phyloP scores from a whole-genome alignment of 2,113 vertebrate genomes.

The Oryzias celebensis region DNA sequence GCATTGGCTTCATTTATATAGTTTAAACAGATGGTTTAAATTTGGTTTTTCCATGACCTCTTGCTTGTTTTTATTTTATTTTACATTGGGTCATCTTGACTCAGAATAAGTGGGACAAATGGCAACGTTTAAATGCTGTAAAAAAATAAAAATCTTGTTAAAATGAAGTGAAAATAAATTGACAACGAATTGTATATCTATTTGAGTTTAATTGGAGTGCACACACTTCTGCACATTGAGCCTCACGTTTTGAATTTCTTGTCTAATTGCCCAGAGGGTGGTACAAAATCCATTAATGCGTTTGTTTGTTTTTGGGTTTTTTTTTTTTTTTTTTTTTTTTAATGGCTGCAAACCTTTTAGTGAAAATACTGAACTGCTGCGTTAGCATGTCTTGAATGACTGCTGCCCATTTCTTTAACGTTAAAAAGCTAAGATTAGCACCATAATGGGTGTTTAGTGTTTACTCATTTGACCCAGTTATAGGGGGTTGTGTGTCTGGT shows the following conservation, averaged over 20 bases:
- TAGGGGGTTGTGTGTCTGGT: not conserved
- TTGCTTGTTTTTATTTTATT: constrained; percentile 6
- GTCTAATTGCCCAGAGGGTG: constrained; percentile 1
- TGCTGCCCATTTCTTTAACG: not conserved
- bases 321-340: constrained; percentile 6
- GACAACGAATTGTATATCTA: too few relatives aligned
- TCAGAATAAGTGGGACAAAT: not conserved
- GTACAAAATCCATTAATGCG: constrained; percentile 2
- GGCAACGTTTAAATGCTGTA: not conserved
- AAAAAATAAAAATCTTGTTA: not conserved
- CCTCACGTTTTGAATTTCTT: constrained; percentile 1
- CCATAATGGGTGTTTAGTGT: constrained; percentile 18
- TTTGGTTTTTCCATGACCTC: constrained; percentile 5
- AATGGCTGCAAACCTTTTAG: constrained; percentile 2
- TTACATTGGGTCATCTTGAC: not conserved
- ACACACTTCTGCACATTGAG: not conserved
- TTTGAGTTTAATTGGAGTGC: too few relatives aligned
- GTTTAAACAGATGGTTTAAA: constrained; percentile 47
- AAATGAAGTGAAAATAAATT: too few relatives aligned
- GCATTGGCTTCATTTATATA: constrained; percentile 23
- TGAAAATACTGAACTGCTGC: constrained; percentile 24
- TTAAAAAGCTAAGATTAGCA: constrained; percentile 36
- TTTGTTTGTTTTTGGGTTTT: constrained; percentile 4
- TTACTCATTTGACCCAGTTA: constrained; percentile 28
- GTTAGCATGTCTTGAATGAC: constrained; percentile 23